Conservation (phyloP, 1,140 invertebrate genomes). For the Heliothis subflexa region DNA sequence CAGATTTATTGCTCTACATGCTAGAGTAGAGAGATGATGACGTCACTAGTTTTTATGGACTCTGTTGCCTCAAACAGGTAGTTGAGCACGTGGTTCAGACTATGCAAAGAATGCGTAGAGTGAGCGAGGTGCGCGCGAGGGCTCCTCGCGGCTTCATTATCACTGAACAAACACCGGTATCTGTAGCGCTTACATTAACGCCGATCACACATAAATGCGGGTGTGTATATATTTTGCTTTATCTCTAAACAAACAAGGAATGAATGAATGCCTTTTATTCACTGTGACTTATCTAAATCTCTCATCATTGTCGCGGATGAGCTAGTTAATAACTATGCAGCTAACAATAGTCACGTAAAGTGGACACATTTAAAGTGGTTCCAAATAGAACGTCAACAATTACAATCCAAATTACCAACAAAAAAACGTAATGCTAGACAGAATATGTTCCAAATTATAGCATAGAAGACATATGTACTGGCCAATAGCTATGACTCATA, state of each 20-base stretch:
- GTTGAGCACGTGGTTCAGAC: conserved; percentile 65
- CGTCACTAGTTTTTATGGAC: conserved; percentile 49
- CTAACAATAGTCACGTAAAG: conserved; percentile 1
- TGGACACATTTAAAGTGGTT: background rate
- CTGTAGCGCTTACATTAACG: conserved; percentile 67
- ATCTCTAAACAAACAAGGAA: conserved; percentile 41
- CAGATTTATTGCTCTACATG: conserved; percentile 32
- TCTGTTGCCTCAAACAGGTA: conserved; percentile 41
- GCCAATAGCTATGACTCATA: conserved; percentile 24
- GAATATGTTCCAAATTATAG: conserved; percentile 2
- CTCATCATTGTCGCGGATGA: conserved; percentile 8
- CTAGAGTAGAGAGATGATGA: conserved; percentile 27
- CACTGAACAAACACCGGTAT: conserved; percentile 78
- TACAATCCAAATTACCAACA: background rate
- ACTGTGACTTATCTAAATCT: conserved; percentile 15
- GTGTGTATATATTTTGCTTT: conserved; percentile 44
- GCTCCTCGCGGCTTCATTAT: conserved; percentile 67
- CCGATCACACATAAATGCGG: conserved; percentile 57
- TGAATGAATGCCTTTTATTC: conserved; percentile 38
- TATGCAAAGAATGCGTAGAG: conserved; percentile 56
- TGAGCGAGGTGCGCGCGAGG: conserved; percentile 61
- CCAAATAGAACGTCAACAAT: background rate
- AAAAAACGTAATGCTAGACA: background rate
- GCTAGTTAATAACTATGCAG: background rate
- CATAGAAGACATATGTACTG: background rate